phyloP scores from a whole-genome alignment of 1,140 invertebrate genomes.

The Eumeta japonica region DNA sequence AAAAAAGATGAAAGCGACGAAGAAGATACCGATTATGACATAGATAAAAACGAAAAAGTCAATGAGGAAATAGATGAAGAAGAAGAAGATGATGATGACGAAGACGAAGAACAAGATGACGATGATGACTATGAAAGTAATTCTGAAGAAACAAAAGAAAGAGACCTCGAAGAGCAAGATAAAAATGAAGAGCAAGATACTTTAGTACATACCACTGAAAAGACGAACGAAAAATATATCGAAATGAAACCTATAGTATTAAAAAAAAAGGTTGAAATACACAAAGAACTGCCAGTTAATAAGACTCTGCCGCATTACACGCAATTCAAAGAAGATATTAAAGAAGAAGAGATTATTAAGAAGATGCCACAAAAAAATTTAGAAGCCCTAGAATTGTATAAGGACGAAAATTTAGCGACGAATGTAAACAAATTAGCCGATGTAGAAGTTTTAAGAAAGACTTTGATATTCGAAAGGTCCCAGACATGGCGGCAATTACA shows the following conservation, averaged over 20 bases:
- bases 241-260: slow-evolving; percentile 26
- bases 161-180: neutral
- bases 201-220: neutral
- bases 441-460: slow-evolving; percentile 45
- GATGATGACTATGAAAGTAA: neutral
- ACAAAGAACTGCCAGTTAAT: slow-evolving; percentile 38
- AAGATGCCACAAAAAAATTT: slow-evolving; percentile 34
- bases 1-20: slow-evolving; percentile 14
- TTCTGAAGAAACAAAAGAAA: slow-evolving; percentile 1
- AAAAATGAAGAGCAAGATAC: slow-evolving; percentile 7
- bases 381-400: slow-evolving; percentile 38
- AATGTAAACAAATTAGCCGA: slow-evolving; percentile 46
- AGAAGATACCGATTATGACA: slow-evolving; percentile 10
- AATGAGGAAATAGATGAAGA: slow-evolving; percentile 15
- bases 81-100: slow-evolving; percentile 14
- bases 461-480: slow-evolving; percentile 35
- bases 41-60: slow-evolving; percentile 13
- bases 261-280: slow-evolving; percentile 42
- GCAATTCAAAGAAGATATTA: slow-evolving; percentile 44
- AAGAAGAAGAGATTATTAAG: slow-evolving; percentile 50
- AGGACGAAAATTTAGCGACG: slow-evolving; percentile 45
- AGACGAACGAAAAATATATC: neutral
- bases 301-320: slow-evolving; percentile 31
- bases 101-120: slow-evolving; percentile 6
- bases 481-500: slow-evolving; percentile 48